Conservation (phyloP, 2,113 vertebrate species). For the Sylvilagus bachmani region DNA sequence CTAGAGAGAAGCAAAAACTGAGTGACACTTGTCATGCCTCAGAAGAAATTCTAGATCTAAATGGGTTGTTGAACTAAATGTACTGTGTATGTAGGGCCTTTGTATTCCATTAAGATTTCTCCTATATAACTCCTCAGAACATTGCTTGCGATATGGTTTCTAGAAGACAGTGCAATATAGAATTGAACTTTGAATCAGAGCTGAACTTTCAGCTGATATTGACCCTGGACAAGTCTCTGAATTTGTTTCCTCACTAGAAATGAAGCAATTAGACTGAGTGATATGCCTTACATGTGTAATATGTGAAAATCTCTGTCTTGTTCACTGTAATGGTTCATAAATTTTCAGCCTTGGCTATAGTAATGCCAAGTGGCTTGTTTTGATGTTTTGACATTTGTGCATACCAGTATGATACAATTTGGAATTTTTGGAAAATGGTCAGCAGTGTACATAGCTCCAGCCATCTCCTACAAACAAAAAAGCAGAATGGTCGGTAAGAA, state of each 20-base stretch:
- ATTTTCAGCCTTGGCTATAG: not conserved
- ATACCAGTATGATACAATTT: not conserved
- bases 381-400: not conserved
- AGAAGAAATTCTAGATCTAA: slow-evolving; percentile 34
- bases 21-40: not conserved
- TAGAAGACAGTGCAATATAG: not conserved
- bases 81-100: not conserved
- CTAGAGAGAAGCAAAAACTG: not conserved
- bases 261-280: not conserved
- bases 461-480: not conserved
- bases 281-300: not conserved
- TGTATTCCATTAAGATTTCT: not conserved
- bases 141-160: not conserved
- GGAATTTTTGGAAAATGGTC: not conserved
- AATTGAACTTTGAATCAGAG: not conserved
- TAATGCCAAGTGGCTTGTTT: not conserved
- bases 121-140: not conserved
- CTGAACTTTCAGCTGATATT: not conserved
- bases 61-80: not conserved
- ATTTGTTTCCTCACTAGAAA: not conserved
- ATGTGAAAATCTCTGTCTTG: not conserved
- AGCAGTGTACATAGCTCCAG: not conserved
- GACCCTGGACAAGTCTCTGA: not conserved
- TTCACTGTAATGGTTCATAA: not conserved
- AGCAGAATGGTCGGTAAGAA: not conserved